Evolutionary conservation across 2,888 invertebrate genomes (phyloP).

Genomic region (Andrena marginata): DNA sequence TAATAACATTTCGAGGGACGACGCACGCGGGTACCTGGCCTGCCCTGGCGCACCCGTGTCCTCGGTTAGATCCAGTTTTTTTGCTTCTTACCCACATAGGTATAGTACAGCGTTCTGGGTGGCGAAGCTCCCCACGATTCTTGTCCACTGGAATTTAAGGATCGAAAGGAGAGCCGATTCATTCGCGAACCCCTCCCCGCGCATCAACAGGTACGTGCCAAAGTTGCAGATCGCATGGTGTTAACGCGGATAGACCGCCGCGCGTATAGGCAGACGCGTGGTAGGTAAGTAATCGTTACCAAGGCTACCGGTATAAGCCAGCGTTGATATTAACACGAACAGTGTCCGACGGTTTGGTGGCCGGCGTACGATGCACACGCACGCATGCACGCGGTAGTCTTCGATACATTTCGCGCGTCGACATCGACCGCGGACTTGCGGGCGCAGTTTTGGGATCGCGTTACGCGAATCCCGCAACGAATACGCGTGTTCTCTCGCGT

Average conservation of each 20-base stretch:
- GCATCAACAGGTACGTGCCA: conserved; percentile 3
- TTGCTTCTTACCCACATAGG: too few relatives aligned
- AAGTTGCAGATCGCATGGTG: background rate
- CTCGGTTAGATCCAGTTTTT: conserved; percentile 44
- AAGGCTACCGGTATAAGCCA: conserved; percentile 69
- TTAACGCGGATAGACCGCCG: conserved; percentile 1
- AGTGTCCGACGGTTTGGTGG: conserved; percentile 50
- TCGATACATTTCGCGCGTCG: conserved; percentile 62
- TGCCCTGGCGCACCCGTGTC: conserved; percentile 20
- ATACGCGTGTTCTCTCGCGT: conserved; percentile 53
- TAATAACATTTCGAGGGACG: conserved; percentile 69
- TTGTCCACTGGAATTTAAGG: background rate
- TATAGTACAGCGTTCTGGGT: background rate
- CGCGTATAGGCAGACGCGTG: conserved; percentile 40
- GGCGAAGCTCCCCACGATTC: conserved; percentile 1
- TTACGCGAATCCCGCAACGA: conserved; percentile 64
- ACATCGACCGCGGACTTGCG: conserved; percentile 66
- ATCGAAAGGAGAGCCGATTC: background rate
- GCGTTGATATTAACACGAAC: conserved; percentile 72
- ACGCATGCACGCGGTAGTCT: conserved; percentile 15
- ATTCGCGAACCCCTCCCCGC: background rate
- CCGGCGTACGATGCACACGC: background rate
- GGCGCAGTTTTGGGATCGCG: conserved; percentile 64
- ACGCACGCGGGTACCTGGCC: conserved; percentile 58
- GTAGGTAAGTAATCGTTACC: conserved; percentile 70